Evolutionary conservation across 1,140 invertebrate species (phyloP), one percentile per base, ranked within the genome.

Genomic region (Drosophila nigromelanica): DNA sequence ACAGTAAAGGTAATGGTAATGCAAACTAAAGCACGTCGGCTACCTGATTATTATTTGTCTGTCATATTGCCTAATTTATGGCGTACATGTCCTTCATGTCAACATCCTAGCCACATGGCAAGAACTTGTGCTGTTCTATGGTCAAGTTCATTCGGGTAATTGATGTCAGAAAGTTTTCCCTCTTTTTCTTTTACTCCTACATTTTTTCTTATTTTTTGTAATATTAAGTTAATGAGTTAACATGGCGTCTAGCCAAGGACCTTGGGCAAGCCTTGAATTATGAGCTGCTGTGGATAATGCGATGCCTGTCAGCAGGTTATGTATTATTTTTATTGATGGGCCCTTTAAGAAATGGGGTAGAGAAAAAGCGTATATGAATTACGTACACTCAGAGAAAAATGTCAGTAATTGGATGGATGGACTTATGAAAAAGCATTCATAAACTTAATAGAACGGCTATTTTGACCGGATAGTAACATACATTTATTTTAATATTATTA

Each of bases 41-140:
- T 55, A 55, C 56, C 72, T 64, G 52, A 80, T 80, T 80, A 80
- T 73, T 67, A 76, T 73, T 61, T 60, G 15, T 42, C 14, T 55
- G 43, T 43, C 45, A 30, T 70, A 27, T 37, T 62, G 61, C 42
- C 52, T 60, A 60, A 76, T 80, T 80, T 76, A 80, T 73, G 58
- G 48, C 18, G 7, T n/a, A 39, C 42, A 60, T 76, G 78, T 80
- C 62, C 67, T 80, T 80, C 52, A 60, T 15, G 8, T 7, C 0
- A 15, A 40, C 21, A 62, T 47, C 37, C 52, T 40, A 58, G 60
- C 18, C 40, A 12, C 4, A 33, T 15, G 8, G 30, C 3, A 24
- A 12, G 12, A 15, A n/a, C n/a, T 39, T 48, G 30, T 55, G 43
- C 15, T 12, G 10, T 18, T 30, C 35, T 37, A 7, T 37, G 42